Percentiles rank a stretch among this genome's conserved stretches.
phyloP scores from a whole-genome alignment of 2,797 vertebrate genomes.

The Amblyraja radiata region DNA sequence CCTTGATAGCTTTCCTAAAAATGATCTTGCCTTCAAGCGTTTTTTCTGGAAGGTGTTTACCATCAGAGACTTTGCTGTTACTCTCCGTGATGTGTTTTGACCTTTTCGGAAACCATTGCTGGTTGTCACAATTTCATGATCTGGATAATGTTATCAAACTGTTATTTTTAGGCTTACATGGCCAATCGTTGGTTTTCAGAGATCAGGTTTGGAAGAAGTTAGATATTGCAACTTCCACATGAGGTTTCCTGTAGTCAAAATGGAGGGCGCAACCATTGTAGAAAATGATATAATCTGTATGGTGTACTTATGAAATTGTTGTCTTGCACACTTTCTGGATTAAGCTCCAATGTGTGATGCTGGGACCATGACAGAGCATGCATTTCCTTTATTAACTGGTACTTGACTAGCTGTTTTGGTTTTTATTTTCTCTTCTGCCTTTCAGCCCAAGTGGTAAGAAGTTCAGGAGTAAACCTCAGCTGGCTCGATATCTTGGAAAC shows the following conservation, averaged over 20 bases:
- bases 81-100: background rate
- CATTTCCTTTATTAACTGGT: conserved; percentile 12
- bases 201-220: background rate
- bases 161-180: background rate
- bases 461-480: conserved; percentile 89
- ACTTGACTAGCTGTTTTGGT: conserved; percentile 2
- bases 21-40: background rate
- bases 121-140: background rate
- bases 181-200: background rate
- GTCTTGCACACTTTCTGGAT: background rate
- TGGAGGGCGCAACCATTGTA: no score
- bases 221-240: background rate
- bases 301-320: background rate
- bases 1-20: background rate
- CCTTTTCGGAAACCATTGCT: background rate
- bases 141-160: background rate
- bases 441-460: conserved; percentile 86
- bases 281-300: background rate
- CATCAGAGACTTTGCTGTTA: background rate
- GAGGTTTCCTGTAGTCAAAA: background rate
- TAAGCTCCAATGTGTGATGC: background rate
- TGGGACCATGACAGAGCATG: background rate
- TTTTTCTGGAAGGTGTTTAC: background rate
- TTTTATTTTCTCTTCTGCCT: conserved; percentile 17
- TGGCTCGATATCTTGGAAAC: conserved; percentile 88